phyloP scores from a whole-genome alignment of 2,113 vertebrate genomes.

The Mystacornis crossleyi region DNA sequence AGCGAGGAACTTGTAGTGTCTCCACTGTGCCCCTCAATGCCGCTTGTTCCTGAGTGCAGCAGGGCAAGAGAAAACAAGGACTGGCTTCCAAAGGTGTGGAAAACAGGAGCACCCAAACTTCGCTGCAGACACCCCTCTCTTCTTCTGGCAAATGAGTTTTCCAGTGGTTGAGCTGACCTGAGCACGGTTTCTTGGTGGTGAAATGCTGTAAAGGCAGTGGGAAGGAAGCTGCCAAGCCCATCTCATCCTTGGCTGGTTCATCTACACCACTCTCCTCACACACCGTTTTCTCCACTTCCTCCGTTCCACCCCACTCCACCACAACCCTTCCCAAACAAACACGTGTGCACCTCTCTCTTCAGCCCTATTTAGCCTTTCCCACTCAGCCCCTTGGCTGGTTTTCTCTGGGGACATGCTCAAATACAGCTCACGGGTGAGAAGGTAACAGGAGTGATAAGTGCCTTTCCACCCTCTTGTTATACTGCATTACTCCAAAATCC shows the following conservation, averaged over 20 bases:
- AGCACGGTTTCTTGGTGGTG: not conserved
- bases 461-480: not conserved
- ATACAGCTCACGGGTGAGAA: fast-evolving
- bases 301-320: not conserved
- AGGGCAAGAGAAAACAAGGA: not conserved
- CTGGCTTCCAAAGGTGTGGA: not conserved
- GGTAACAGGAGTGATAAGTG: not conserved
- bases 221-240: not conserved
- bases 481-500: not conserved
- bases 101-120: not conserved
- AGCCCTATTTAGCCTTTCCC: not conserved
- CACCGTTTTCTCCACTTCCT: not conserved
- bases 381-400: not conserved
- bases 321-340: not conserved
- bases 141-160: not conserved
- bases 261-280: not conserved
- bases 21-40: not conserved
- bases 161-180: not conserved
- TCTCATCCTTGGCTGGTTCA: not conserved
- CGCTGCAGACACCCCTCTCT: not conserved
- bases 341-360: not conserved
- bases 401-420: not conserved
- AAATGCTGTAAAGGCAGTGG: not conserved
- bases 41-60: not conserved
- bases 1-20: not conserved